Percentiles rank a stretch among this genome's conserved stretches.
phyloP scores from a whole-genome alignment of 2,888 invertebrate genomes.

The Mechanitis mazaeus region DNA sequence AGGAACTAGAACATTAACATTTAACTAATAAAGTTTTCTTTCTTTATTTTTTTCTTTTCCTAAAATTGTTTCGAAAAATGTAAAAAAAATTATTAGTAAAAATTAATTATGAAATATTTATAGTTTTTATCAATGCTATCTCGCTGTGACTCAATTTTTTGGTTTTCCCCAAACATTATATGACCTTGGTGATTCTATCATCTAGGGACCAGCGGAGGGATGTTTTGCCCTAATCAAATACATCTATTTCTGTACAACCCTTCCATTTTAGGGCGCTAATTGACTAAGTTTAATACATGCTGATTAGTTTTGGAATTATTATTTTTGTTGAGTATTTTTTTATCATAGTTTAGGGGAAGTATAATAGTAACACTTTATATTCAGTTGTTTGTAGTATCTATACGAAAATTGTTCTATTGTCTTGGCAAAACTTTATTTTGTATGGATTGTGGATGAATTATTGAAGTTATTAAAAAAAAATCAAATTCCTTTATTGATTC shows the following conservation, averaged over 20 bases:
- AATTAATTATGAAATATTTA: not conserved
- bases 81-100: too few species aligned
- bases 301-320: conserved; percentile 12
- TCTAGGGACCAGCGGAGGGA: conserved; percentile 23
- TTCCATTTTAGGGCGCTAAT: conserved; percentile 24
- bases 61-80: too few species aligned
- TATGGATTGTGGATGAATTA: too few species aligned
- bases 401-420: too few species aligned
- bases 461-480: too few species aligned
- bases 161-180: conserved; percentile 26
- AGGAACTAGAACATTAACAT: too few species aligned
- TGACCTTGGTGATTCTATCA: conserved; percentile 20
- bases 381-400: too few species aligned
- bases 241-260: conserved; percentile 24
- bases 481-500: too few species aligned
- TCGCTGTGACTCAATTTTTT: conserved; percentile 19
- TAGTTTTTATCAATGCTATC: not conserved
- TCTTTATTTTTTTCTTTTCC: too few species aligned
- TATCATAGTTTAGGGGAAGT: conserved; percentile 5
- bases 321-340: conserved; percentile 2
- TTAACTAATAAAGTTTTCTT: too few species aligned
- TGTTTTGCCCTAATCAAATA: conserved; percentile 22
- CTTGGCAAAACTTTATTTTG: too few species aligned
- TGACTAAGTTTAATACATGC: conserved; percentile 15
- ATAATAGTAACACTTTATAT: not conserved